Evolutionary conservation across 2,113 vertebrate genomes (phyloP).

Genomic region (Naja naja): DNA sequence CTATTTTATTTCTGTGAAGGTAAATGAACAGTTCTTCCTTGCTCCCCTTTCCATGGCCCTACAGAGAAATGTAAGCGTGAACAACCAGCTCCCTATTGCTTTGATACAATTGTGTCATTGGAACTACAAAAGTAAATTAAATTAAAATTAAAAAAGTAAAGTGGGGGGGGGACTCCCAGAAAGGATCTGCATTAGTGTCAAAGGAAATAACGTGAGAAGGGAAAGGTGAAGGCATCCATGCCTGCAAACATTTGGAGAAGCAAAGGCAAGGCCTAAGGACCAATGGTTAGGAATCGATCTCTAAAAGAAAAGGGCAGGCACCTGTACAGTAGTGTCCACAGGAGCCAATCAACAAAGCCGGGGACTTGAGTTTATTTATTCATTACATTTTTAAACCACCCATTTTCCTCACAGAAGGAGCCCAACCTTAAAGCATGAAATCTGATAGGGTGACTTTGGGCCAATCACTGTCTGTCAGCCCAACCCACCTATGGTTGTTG

Average conservation of each 20-base stretch:
- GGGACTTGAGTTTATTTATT: not conserved
- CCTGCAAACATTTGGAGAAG: not conserved
- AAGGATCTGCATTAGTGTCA: not conserved
- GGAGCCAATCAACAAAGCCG: not conserved
- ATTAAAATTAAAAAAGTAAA: too few species aligned
- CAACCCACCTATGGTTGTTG: not conserved
- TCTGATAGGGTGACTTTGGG: not conserved
- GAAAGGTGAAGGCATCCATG: not conserved
- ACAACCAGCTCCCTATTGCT: not conserved
- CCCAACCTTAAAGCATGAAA: not conserved
- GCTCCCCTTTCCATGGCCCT: not conserved
- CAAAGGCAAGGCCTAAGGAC: not conserved
- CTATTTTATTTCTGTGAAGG: not conserved
- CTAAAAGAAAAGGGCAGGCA: not conserved
- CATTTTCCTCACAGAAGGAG: not conserved
- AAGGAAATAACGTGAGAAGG: not conserved
- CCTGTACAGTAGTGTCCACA: not conserved
- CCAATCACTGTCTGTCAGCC: not conserved
- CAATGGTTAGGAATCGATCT: not conserved
- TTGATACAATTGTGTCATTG: not conserved
- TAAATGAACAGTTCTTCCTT: not conserved
- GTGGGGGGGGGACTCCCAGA: not conserved
- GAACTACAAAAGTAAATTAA: not conserved
- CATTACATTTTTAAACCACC: not conserved
- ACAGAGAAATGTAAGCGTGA: not conserved